Base-by-base conservation (phyloP, 2,888 invertebrate genomes). In the Pinctada fucata region DNA sequence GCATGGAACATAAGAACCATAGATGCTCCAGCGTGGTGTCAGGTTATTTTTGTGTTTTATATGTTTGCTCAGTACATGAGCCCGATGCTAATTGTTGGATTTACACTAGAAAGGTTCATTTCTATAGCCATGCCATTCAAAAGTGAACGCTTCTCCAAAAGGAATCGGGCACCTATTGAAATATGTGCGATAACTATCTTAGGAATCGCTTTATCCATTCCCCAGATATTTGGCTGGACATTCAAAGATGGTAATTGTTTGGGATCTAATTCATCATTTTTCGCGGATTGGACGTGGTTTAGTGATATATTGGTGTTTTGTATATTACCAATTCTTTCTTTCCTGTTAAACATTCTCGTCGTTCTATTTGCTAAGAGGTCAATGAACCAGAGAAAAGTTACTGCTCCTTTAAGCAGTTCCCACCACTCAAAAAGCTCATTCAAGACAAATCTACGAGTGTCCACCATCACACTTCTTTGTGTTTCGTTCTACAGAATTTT, bases 181-280 rank as follows among this genome's bases (percentile, higher is more conserved):
- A 89, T 91, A 45, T 76, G 84, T 13, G 83, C 82, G 51, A 85
- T 90, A 2, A 79, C 89, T 0, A 71, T 84, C 3, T 58, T 85
- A 8, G 87, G 88, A 1, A 74, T 87, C 16, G 74, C 78, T 0
- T 80, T 91, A 16, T 85, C 89, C 10, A 66, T 86, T n/a, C 88
- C 89, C 2, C 91, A 91, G 82, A 89, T 87, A 3, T 89, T 89
- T 72, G 88, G 91, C 81, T 91, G 91, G 91, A 87, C 87, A 63
- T 83, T 84, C 72, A 69, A 77, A 6, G 68, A 78, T 50, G 80
- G 75, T 2, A 76, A 80, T 1, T 80, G 82, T 8, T 66, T 69
- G n/a, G 81, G 79, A 3, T 75, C 76, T 5, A 50, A 79, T 10
- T 69, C 78, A 4, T 81, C 88, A 2, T 80, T 88, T 10, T 88